phyloP scores from a whole-genome alignment of 1,140 invertebrate genomes.

The Gryon sp. region DNA sequence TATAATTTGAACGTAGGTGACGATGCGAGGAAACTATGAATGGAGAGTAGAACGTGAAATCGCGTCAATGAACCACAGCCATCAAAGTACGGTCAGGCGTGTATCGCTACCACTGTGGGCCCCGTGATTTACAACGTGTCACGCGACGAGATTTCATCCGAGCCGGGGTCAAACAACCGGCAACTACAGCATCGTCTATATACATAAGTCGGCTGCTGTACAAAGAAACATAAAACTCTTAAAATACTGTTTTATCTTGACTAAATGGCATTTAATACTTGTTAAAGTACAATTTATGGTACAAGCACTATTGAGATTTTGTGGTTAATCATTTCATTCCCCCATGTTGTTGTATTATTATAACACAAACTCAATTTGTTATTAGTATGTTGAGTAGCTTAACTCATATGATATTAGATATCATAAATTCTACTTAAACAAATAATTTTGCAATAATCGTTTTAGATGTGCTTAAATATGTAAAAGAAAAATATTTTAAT shows the following conservation, averaged over 20 bases:
- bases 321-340: not conserved
- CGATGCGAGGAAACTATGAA: conserved; percentile 64
- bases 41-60: conserved; percentile 70
- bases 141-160: conserved; percentile 69
- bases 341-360: not conserved
- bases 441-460: too few species aligned
- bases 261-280: conserved; percentile 54
- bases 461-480: too few species aligned
- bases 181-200: conserved; percentile 49
- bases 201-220: conserved; percentile 39
- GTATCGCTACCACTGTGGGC: conserved; percentile 69
- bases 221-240: conserved; percentile 34
- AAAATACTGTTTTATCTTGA: conserved; percentile 48
- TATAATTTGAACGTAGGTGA: conserved; percentile 49
- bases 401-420: too few species aligned
- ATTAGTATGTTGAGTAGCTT: too few species aligned
- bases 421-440: too few species aligned
- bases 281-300: conserved; percentile 43
- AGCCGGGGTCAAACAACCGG: conserved; percentile 60
- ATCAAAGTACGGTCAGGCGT: conserved; percentile 71
- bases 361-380: not conserved
- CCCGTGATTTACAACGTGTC: conserved; percentile 73
- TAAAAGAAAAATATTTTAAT: too few species aligned
- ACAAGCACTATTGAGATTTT: conserved; percentile 36
- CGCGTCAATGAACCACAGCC: conserved; percentile 74